Percentiles rank a stretch among this genome's conserved stretches.
phyloP scores from a whole-genome alignment of 2,888 invertebrate genomes.

The Ichneumoninae sp. region DNA sequence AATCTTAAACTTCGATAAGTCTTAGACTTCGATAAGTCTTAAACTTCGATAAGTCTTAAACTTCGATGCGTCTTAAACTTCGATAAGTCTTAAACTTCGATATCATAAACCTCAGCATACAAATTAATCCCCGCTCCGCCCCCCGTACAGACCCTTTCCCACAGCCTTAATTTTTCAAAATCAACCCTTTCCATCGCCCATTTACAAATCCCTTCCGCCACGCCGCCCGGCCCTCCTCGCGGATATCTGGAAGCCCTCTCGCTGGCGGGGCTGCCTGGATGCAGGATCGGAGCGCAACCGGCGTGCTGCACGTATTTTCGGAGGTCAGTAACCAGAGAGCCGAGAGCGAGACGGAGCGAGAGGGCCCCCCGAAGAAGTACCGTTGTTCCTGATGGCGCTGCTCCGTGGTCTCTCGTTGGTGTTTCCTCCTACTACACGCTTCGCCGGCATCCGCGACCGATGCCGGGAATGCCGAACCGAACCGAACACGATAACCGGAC shows the following conservation, averaged over 20 bases:
- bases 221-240: neutral
- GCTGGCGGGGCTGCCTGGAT: neutral
- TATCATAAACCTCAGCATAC: too few relatives aligned
- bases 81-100: too few relatives aligned
- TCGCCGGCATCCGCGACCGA: slow-evolving; percentile 44
- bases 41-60: too few relatives aligned
- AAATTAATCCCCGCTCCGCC: too few relatives aligned
- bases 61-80: too few relatives aligned
- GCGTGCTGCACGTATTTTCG: slow-evolving; percentile 78
- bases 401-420: slow-evolving; percentile 27
- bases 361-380: slow-evolving; percentile 79
- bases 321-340: slow-evolving; percentile 83
- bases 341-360: slow-evolving; percentile 75
- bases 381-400: slow-evolving; percentile 80
- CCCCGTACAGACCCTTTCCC: too few relatives aligned
- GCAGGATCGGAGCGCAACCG: slow-evolving; percentile 18
- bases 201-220: neutral
- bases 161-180: neutral
- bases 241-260: too few relatives aligned
- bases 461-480: slow-evolving; percentile 71
- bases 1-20: too few relatives aligned
- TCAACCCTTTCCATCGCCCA: neutral
- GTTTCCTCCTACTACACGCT: slow-evolving; percentile 8
- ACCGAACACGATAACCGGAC: slow-evolving; percentile 64
- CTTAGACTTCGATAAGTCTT: too few relatives aligned